A percentile compares a stretch with the other conserved stretches of the same genome.
These are phyloP conservation scores for Chrysopilus asiliformis DNA, from an alignment of 2,888 invertebrate species.

Conservation along the genomic window DNA sequence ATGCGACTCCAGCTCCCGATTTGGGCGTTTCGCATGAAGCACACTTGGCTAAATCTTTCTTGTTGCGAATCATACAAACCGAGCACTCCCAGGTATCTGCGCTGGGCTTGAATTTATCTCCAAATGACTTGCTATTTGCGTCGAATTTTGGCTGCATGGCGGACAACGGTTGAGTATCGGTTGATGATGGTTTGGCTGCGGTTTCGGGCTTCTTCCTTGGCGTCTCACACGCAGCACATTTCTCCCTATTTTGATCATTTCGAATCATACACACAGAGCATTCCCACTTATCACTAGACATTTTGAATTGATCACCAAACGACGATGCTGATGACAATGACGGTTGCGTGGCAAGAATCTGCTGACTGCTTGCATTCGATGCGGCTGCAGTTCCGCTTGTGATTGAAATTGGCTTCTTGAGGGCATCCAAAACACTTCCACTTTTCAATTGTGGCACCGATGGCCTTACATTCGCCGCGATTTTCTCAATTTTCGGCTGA, in stretches of 20 bases:
- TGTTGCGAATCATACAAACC: conserved; percentile 43
- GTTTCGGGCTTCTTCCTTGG: conserved; percentile 21
- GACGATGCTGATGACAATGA: conserved; percentile 2
- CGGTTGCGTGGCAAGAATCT: background rate
- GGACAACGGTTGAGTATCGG: background rate
- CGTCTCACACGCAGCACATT: conserved; percentile 44
- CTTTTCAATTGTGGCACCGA: conserved; percentile 28
- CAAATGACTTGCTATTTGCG: conserved; percentile 23
- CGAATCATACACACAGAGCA: conserved; percentile 49
- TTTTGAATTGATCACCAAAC: conserved; percentile 39
- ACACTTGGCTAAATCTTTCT: conserved; percentile 36
- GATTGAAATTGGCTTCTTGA: too few species aligned
- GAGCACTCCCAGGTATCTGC: conserved; percentile 46
- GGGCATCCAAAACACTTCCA: conserved; percentile 37
- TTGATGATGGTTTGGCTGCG: background rate
- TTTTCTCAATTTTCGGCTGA: too few species aligned
- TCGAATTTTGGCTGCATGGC: background rate
- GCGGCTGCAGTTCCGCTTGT: conserved; percentile 1
- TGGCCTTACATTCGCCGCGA: too few species aligned
- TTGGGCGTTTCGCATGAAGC: conserved; percentile 41
- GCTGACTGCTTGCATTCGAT: background rate
- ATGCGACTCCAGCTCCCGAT: conserved; percentile 22
- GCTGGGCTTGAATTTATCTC: conserved; percentile 39
- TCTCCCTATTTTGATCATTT: conserved; percentile 37
- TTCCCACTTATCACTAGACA: conserved; percentile 46